Evolutionary conservation across 2,888 invertebrate genomes (phyloP), one percentile per base, ranked within the genome.

Genomic region (Dryomyza anilis): DNA sequence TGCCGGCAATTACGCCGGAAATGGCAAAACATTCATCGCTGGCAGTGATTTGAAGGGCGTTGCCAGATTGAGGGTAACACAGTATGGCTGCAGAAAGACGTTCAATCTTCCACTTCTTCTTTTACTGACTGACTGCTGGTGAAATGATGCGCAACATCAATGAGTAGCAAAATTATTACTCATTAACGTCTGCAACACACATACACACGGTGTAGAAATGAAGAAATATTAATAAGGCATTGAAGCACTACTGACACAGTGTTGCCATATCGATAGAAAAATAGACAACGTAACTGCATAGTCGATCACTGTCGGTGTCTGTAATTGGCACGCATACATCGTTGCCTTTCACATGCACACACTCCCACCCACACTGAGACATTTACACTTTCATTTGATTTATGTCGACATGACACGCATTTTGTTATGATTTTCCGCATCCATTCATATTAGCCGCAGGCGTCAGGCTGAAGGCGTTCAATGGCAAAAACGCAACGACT

Each of bases 361-460:
- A 4, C 29, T 25, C 2, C 16, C 16, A n/a, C 29, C 29, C n/a
- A 4, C n/a, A 19, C 53, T 29, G 39, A n/a, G 43, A 43, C 16
- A 57, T 45, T 58, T 45, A 19, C 45, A 45, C 58, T 3, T n/a
- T 39, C 39, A 27, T 45, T 45, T 58, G 58, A 58, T 58, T 45
- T 46, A 58, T 29, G 12, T 45, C 58, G n/a, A 29, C 19, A 21
- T 58, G 58, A 45, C 58, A 58, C 58, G 58, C 58, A 58, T 46
- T 58, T 43, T 29, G 58, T 46, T 46, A 58, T 46, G 58, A 58
- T 58, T 58, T 45, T 46, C 45, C 43, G 23, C 27, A n/a, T n/a
- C n/a, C n/a, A n/a, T n/a, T n/a, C n/a, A n/a, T n/a, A n/a, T n/a
- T n/a, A n/a, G n/a, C n/a, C n/a, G n/a, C n/a, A n/a, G n/a, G n/a